Percentiles rank a stretch among this genome's conserved stretches.
These are phyloP conservation scores for Centrocercus urophasianus DNA, from an alignment of 2,113 vertebrate species.

Conservation along the genomic window DNA sequence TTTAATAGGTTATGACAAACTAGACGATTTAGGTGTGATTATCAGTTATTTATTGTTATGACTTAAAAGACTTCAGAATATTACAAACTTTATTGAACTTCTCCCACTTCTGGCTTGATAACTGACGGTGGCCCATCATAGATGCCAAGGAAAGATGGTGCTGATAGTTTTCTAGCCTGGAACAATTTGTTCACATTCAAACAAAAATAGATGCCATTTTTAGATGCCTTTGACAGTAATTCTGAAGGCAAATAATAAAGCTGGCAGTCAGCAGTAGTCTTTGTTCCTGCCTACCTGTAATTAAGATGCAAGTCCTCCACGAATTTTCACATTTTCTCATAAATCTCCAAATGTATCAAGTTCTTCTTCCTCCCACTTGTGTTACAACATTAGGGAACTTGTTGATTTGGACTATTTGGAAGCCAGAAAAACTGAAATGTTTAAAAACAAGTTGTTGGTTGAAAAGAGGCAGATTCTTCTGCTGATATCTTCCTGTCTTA, in stretches of 20 bases:
- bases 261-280: not conserved
- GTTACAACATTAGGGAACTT: not conserved
- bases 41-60: not conserved
- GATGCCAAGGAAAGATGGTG: not conserved
- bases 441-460: not conserved
- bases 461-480: not conserved
- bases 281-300: slow-evolving; percentile 9
- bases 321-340: not conserved
- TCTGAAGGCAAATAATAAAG: slow-evolving; percentile 36
- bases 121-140: not conserved
- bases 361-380: not conserved
- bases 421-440: not conserved
- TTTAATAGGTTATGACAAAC: not conserved
- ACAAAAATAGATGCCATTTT: slow-evolving; percentile 12
- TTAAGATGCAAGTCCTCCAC: not conserved
- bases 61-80: not conserved
- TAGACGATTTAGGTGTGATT: not conserved
- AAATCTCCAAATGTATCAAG: not conserved
- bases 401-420: not conserved
- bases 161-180: not conserved
- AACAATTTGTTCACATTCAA: not conserved
- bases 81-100: not conserved
- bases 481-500: not conserved
- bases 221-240: slow-evolving; percentile 11
- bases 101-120: not conserved